phyloP scores from a whole-genome alignment of 2,113 vertebrate species.

The Neodon shergylaensis region DNA sequence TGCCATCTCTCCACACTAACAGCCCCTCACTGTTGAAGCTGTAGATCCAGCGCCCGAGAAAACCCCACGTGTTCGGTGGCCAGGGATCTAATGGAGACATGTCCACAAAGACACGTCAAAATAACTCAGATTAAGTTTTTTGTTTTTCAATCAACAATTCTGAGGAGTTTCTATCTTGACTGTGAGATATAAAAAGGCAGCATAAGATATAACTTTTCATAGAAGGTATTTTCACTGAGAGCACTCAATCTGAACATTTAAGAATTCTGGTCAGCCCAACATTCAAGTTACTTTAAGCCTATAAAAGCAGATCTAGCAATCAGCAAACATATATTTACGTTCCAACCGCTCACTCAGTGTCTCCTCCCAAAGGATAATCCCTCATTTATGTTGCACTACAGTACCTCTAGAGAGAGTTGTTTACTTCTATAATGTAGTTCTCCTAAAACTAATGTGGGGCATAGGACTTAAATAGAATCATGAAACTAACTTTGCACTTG shows the following conservation, averaged over 20 bases:
- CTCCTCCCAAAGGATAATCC: accelerated
- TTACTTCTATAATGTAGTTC: neutral
- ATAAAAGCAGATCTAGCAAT: neutral
- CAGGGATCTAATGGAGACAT: neutral
- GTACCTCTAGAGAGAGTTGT: neutral
- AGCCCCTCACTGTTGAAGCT: neutral
- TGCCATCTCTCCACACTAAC: neutral
- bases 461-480: neutral
- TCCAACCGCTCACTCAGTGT: neutral
- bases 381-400: neutral
- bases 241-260: neutral
- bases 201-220: neutral
- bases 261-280: neutral
- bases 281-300: neutral
- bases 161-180: neutral
- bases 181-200: neutral
- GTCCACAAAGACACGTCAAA: neutral
- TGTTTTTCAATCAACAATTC: neutral
- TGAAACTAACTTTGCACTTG: neutral
- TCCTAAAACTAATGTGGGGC: neutral
- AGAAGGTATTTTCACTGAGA: neutral
- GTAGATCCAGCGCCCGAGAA: conserved; percentile 15
- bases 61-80: neutral
- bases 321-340: neutral
- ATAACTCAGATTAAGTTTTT: neutral